Base-by-base conservation (phyloP, 2,797 vertebrate species). In the Eospalax fontanierii region DNA sequence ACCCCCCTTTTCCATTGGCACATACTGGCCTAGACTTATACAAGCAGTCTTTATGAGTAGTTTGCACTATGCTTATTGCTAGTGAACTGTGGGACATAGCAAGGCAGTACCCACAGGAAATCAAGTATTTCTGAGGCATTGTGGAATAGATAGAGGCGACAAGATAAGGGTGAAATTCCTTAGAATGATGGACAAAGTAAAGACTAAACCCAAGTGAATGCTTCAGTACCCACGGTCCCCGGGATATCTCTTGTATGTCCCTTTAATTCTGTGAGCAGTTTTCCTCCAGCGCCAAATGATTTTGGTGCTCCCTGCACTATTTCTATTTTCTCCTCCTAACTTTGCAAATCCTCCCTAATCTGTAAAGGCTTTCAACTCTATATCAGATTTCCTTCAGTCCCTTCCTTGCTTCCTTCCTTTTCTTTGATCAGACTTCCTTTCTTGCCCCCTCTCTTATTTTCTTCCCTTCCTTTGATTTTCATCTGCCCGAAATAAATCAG, bases 341-440 rank as follows among this genome's bases (percentile, higher is more conserved):
- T 12, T 90, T 79, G 66, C 1, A 92, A 70, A 92, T 78, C 43
- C 35, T 78, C 93, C 35, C 65, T 90, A 84, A 88, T 82, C 54
- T 59, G 15, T 35, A 68, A 81, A 85, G 30, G 0, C 10, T 87
- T 93, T 90, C 61, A 63, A 54, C 19, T 4, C 16, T 33, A 54
- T 16, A 26, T 87, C 26, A 50, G 57, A 30, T 7, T 73, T 59
- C 24, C 14, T 73, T 61, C 18, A 59, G 16, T 38, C 46, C 75
- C 24, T 76, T n/a, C 40, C 54, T 74, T 61, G 22, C 38, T 63
- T 66, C 15, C 38, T 76, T 78, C 46, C 68, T 19, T 40, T 43
- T 88, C 28, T 92, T 95, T 93, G n/a, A 76, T 79, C 26, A 78
- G 43, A 30, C 7, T 54, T 63, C 15, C 11, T 75, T 59, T 26